Conservation (phyloP, 1,140 invertebrate species). For the Ceratina japonica region DNA sequence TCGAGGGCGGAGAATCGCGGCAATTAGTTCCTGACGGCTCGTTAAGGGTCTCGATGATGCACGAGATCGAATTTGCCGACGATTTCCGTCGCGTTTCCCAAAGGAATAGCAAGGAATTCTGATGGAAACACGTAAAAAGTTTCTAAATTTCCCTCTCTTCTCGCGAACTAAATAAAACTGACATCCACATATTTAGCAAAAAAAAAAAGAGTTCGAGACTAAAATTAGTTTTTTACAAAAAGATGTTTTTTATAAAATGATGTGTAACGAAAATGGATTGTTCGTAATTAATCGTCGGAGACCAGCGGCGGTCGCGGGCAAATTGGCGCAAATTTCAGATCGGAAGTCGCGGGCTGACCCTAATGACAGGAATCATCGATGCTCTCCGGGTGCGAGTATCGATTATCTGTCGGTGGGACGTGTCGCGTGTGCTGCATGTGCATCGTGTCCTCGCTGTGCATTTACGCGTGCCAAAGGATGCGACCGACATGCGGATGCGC, state of each 20-base stretch:
- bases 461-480: conserved; percentile 48
- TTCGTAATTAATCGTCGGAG: not conserved
- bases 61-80: too few species aligned
- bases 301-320: not conserved
- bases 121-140: not conserved
- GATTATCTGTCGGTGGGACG: conserved; percentile 70
- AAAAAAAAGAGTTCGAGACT: too few species aligned
- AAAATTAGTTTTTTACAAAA: not conserved
- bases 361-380: conserved; percentile 72
- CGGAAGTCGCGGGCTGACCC: conserved; percentile 38
- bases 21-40: conserved; percentile 12
- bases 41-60: conserved; percentile 12
- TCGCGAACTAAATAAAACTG: too few species aligned
- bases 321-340: conserved; percentile 21
- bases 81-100: not conserved
- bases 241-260: too few species aligned
- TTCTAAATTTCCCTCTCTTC: not conserved
- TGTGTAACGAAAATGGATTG: not conserved
- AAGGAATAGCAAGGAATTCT: not conserved
- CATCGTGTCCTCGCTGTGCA: conserved; percentile 25
- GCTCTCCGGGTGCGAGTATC: conserved; percentile 56
- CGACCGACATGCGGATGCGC: conserved; percentile 59
- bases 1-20: not conserved
- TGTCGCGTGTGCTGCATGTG: conserved; percentile 47
- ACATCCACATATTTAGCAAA: too few species aligned